Evolutionary conservation across 2,113 vertebrate genomes (phyloP).

Genomic region (Mustela lutreola): DNA sequence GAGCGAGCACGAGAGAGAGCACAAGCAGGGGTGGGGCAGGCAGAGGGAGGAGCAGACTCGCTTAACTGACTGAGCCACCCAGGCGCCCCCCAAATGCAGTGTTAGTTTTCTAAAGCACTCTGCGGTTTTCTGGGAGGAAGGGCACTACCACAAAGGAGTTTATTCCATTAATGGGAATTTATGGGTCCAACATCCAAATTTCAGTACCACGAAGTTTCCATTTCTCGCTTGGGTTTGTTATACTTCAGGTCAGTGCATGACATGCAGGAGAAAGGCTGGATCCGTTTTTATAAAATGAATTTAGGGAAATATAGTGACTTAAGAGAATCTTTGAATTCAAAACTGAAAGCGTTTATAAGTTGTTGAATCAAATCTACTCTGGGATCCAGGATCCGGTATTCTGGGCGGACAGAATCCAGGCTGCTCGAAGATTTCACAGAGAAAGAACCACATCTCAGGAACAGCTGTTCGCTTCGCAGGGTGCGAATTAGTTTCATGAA

Average conservation of each 20-base stretch:
- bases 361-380: background rate
- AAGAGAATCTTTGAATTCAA: background rate
- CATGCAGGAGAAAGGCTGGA: background rate
- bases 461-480: background rate
- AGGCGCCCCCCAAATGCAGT: background rate
- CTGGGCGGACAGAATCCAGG: background rate
- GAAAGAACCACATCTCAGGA: background rate
- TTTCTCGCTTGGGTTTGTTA: slow-evolving; percentile 25
- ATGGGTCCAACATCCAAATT: background rate
- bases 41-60: background rate
- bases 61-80: background rate
- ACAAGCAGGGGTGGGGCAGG: too few species aligned
- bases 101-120: background rate
- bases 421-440: background rate
- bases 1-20: background rate
- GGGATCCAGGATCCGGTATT: background rate
- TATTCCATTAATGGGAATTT: background rate
- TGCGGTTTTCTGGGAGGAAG: background rate
- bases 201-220: slow-evolving; percentile 41
- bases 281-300: background rate
- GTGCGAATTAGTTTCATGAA: background rate
- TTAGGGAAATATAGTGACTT: background rate
- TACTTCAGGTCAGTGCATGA: background rate
- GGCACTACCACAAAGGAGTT: background rate
- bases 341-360: slow-evolving; percentile 31